These are phyloP conservation scores for Vesta saturnalis DNA, from an alignment of 2,888 invertebrate species.

Conservation along the genomic window DNA sequence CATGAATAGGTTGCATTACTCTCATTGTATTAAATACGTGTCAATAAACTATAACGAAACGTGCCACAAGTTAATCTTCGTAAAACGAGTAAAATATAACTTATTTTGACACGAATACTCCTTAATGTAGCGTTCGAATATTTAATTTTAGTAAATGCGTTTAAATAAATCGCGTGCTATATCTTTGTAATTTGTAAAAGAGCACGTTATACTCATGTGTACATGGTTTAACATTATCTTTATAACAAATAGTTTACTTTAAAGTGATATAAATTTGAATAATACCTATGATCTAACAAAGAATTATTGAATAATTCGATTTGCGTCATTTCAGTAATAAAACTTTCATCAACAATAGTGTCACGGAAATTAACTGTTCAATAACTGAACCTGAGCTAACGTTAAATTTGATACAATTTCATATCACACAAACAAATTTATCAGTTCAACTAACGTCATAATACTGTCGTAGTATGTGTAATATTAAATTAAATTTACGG, in stretches of 20 bases:
- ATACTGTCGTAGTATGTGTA: not conserved
- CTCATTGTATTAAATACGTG: no score
- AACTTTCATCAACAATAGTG: slow-evolving; percentile 1
- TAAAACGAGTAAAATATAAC: not conserved
- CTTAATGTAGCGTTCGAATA: not conserved
- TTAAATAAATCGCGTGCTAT: not conserved
- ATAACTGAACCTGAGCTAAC: not conserved
- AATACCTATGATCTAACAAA: not conserved
- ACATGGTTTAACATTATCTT: no score
- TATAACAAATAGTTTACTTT: no score
- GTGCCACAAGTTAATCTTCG: slow-evolving; percentile 1
- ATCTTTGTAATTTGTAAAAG: not conserved
- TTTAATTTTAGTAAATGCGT: not conserved
- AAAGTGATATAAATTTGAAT: not conserved
- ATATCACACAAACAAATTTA: not conserved
- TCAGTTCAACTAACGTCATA: not conserved
- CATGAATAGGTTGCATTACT: no score
- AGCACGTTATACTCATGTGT: not conserved
- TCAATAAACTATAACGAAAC: not conserved
- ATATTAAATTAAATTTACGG: not conserved
- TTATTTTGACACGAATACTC: slow-evolving; percentile 1
- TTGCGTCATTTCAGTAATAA: slow-evolving; percentile 6
- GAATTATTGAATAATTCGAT: not conserved
- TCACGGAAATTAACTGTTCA: slow-evolving; percentile 8
- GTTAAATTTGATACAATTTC: not conserved